Base-by-base conservation (phyloP, 30 jellyfish, hydroid and myxozoan genomes). In the Chrysaora quinquecirrha region DNA sequence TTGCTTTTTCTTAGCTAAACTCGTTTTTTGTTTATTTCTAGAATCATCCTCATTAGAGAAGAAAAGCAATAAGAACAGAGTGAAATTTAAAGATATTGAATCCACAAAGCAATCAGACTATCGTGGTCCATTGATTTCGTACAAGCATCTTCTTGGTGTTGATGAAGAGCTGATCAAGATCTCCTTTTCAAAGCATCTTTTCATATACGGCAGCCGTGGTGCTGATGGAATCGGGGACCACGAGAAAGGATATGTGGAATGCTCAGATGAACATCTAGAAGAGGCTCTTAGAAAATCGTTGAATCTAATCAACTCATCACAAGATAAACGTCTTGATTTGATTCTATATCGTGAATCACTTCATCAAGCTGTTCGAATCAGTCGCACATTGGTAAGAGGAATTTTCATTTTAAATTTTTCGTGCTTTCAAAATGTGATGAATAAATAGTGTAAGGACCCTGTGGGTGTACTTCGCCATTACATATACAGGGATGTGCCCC, bases 171-270 rank as follows among this genome's bases (percentile, higher is more conserved):
- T 61, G 33, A 29, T 60, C 1, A 68, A 33, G 0, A 47, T 73
- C 58, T n/a, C 23, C 0, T 84, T 84, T 68, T 58, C 95, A 1
- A 84, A 84, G 60, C 95, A 84, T 31, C 33, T 72, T n/a, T 71
- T 71, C 25, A 48, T 64, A 0, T 31, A 46, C 48, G 78, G 81
- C 18, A 11, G 50, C 14, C 77, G 70, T 12, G 95, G 88, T 9
- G 69, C 33, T 1, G 78, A 84, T 32, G 85, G 85, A 1, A 43
- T 34, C 1, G 80, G 80, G 3, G 95, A 84, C 4, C 84, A 66
- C 84, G 95, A 84, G 67, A 84, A 72, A 62, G 95, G 95, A 3
- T 84, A 84, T 48, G 74, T 46, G 52, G 95, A 84, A 49, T 84
- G 87, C 46, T 6, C 30, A 43, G 88, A 64, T 11, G 52, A 73